Evolutionary conservation across 2,797 vertebrate genomes (phyloP).

Genomic region (Phyllotis vaccarum): DNA sequence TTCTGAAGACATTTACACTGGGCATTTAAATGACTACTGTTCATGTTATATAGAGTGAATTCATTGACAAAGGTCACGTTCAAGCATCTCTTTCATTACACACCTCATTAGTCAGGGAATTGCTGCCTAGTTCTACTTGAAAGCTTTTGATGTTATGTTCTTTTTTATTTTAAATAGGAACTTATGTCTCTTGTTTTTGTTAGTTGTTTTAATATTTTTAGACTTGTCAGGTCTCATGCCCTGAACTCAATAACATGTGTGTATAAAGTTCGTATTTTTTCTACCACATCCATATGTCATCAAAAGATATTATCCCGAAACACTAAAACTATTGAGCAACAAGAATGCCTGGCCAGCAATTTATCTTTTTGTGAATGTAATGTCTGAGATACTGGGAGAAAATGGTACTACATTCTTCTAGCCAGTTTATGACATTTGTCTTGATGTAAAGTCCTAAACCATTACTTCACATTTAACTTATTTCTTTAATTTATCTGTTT

Average conservation of each 20-base stretch:
- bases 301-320: background rate
- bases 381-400: background rate
- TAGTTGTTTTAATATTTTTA: background rate
- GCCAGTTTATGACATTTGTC: background rate
- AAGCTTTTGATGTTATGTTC: constrained; percentile 27
- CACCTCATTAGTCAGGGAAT: constrained; percentile 77
- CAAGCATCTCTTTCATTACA: constrained; percentile 77
- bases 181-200: background rate
- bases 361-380: constrained; percentile 16
- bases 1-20: background rate
- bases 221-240: background rate
- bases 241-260: background rate
- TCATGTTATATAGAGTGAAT: constrained; percentile 36
- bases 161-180: background rate
- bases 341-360: background rate
- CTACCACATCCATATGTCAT: background rate
- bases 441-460: background rate
- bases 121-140: constrained; percentile 50
- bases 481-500: background rate
- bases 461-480: background rate
- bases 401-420: background rate
- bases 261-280: background rate
- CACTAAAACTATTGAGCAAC: background rate
- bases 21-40: background rate
- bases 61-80: constrained; percentile 61